These are phyloP conservation scores for Cygnus buccinator DNA, from an alignment of 2,113 vertebrate species.

Conservation along the genomic window DNA sequence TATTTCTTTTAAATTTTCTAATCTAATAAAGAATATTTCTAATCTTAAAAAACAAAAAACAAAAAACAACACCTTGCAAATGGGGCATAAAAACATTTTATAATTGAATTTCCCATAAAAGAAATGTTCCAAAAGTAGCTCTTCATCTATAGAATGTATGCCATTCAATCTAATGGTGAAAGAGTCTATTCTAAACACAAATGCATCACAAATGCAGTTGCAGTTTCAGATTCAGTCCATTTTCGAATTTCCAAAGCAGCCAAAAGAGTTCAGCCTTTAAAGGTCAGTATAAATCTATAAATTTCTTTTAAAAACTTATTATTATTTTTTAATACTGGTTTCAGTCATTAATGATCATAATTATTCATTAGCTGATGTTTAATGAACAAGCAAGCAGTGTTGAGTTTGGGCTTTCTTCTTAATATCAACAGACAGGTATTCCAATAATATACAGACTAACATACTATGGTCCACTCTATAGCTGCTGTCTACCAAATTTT, in stretches of 20 bases:
- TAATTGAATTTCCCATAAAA: background rate
- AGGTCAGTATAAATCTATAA: background rate
- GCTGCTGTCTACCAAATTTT: background rate
- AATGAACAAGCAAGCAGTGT: background rate
- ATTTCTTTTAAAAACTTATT: background rate
- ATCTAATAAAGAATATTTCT: background rate
- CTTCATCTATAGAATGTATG: background rate
- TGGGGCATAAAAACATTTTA: background rate
- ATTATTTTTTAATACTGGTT: background rate
- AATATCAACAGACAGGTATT: background rate
- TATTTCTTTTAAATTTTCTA: background rate
- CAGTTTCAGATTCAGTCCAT: background rate
- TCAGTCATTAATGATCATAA: background rate
- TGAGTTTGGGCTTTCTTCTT: background rate
- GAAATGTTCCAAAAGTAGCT: background rate
- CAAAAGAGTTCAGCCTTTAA: background rate
- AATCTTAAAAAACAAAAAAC: background rate
- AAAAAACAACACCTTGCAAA: background rate
- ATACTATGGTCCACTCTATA: background rate
- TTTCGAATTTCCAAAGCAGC: background rate
- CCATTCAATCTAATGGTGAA: background rate
- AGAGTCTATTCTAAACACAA: background rate
- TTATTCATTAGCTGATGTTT: background rate
- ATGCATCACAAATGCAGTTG: background rate
- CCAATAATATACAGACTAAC: background rate